Evolutionary conservation across 92 coral and sea anemone species (phyloP).

Genomic region (Hydrozoanthus gracilis): DNA sequence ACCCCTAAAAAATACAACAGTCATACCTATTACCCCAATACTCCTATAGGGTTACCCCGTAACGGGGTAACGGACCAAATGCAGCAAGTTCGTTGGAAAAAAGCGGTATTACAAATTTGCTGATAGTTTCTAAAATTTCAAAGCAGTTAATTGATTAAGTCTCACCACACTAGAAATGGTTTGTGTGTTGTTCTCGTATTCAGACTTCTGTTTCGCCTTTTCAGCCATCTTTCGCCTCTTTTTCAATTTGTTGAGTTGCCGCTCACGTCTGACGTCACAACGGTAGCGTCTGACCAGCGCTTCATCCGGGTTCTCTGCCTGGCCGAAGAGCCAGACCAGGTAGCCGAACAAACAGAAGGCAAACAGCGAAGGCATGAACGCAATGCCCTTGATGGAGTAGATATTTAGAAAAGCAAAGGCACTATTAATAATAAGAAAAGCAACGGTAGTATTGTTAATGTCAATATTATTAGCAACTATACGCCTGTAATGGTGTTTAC

Average conservation of each 20-base stretch:
- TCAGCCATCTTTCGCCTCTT: constrained; percentile 53
- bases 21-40: too few relatives aligned
- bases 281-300: constrained; percentile 79
- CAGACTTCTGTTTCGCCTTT: constrained; percentile 41
- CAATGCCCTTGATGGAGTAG: constrained; percentile 43
- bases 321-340: constrained; percentile 82
- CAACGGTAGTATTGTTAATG: neutral
- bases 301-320: constrained; percentile 90
- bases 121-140: neutral
- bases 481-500: too few relatives aligned
- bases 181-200: neutral
- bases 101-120: neutral
- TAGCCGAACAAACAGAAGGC: constrained; percentile 85
- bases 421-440: neutral
- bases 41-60: too few relatives aligned
- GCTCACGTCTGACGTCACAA: constrained; percentile 67
- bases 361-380: constrained; percentile 80
- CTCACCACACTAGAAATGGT: constrained; percentile 50
- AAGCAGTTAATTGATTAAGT: neutral
- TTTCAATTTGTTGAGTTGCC: constrained; percentile 68
- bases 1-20: too few relatives aligned
- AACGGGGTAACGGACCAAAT: too few relatives aligned
- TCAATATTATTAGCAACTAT: neutral
- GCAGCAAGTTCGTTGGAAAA: neutral
- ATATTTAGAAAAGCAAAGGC: too few relatives aligned